phyloP scores from a whole-genome alignment of 2,113 vertebrate species.

The Xiphophorus hellerii region DNA sequence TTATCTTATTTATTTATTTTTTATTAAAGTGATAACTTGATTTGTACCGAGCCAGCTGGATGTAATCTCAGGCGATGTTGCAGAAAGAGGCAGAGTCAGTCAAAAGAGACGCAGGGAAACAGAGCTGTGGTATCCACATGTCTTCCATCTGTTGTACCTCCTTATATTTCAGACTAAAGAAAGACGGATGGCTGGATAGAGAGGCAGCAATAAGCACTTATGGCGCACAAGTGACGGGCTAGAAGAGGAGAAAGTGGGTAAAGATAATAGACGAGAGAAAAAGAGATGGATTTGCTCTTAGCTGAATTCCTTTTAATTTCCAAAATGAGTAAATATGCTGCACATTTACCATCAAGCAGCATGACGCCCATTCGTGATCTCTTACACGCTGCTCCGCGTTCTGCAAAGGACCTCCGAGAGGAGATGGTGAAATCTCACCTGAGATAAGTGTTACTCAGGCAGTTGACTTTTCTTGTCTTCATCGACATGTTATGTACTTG shows the following conservation, averaged over 20 bases:
- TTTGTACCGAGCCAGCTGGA: constrained; percentile 31
- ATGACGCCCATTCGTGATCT: constrained; percentile 9
- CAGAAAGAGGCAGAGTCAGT: constrained; percentile 16
- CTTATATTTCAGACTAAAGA: constrained; percentile 21
- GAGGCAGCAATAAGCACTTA: constrained; percentile 52
- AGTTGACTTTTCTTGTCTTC: constrained; percentile 50
- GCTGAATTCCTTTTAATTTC: constrained; percentile 44
- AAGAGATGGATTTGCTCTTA: constrained; percentile 44
- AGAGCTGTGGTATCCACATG: constrained; percentile 12
- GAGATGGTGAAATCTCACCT: constrained; percentile 65
- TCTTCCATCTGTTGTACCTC: constrained; percentile 32
- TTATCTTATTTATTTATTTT: constrained; percentile 11
- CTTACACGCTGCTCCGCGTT: constrained; percentile 24
- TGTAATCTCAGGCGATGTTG: not conserved
- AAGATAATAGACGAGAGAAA: constrained; percentile 55
- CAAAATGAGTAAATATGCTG: constrained; percentile 17
- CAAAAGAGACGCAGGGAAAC: constrained; percentile 8
- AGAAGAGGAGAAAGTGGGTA: constrained; percentile 33
- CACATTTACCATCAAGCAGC: constrained; percentile 16
- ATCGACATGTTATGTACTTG: constrained; percentile 26
- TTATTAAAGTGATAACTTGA: constrained; percentile 1
- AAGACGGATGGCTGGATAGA: constrained; percentile 44
- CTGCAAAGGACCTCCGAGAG: constrained; percentile 49
- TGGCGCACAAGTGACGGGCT: constrained; percentile 42
- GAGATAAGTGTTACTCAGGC: constrained; percentile 64